Conservation (phyloP, 2,888 invertebrate genomes). For the Spodoptera exigua region DNA sequence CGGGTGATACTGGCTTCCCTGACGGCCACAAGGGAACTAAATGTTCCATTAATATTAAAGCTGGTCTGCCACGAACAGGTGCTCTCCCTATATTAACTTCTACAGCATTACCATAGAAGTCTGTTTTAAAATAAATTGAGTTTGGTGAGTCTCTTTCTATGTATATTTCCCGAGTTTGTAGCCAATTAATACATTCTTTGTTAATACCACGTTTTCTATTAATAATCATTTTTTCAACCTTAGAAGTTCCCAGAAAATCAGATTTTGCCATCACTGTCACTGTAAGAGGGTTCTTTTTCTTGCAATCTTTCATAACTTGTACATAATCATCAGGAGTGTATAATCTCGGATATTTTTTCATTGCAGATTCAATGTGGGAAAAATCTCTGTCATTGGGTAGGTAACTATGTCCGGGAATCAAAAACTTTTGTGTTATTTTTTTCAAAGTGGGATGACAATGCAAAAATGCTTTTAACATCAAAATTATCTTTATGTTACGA, state of each 20-base stretch:
- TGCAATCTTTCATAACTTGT: conserved; percentile 37
- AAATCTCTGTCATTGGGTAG: conserved; percentile 35
- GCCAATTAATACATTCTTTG: conserved; percentile 39
- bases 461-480: conserved; percentile 38
- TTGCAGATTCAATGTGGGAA: conserved; percentile 21
- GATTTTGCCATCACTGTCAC: conserved; percentile 15
- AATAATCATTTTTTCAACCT: conserved; percentile 26
- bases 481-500: too few relatives aligned
- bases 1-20: conserved; percentile 46
- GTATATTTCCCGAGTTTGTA: conserved; percentile 22
- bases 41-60: conserved; percentile 28
- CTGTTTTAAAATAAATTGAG: conserved; percentile 26
- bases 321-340: conserved; percentile 28
- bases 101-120: conserved; percentile 24
- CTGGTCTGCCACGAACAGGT: conserved; percentile 27
- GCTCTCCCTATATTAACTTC: conserved; percentile 33
- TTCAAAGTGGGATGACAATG: conserved; percentile 32
- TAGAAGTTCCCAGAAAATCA: conserved; percentile 24
- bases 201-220: conserved; percentile 39
- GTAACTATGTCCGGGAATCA: conserved; percentile 25
- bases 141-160: conserved; percentile 24
- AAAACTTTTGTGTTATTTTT: conserved; percentile 21
- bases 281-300: conserved; percentile 24
- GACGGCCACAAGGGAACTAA: too few relatives aligned
- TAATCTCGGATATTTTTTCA: conserved; percentile 29